These are phyloP conservation scores for Crossaster papposus DNA, from an alignment of 53 echinoderm and acorn worm species.

Conservation along the genomic window DNA sequence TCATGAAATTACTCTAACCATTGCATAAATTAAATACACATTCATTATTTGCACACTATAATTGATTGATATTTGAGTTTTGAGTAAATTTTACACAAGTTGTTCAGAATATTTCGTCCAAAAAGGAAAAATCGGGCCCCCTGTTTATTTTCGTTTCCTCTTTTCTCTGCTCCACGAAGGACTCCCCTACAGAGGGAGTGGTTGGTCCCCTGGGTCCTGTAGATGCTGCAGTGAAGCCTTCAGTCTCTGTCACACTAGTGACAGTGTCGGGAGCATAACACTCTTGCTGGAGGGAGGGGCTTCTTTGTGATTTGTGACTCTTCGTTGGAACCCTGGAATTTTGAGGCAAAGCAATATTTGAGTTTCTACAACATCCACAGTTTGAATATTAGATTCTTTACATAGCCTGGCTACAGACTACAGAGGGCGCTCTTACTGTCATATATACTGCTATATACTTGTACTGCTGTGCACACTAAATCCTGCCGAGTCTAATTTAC, in stretches of 20 bases:
- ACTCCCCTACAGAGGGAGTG: conserved; percentile 32
- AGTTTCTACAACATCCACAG: not conserved
- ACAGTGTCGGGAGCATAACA: conserved; percentile 52
- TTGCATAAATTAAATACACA: too few species aligned
- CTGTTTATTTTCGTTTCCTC: conserved; percentile 1
- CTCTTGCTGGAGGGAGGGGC: conserved; percentile 9
- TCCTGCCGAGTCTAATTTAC: not conserved
- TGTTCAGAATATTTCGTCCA: conserved; percentile 64
- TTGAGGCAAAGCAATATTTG: not conserved
- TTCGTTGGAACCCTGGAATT: not conserved
- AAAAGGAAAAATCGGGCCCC: conserved; percentile 61
- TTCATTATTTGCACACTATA: too few species aligned
- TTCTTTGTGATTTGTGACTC: not conserved
- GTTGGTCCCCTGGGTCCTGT: conserved; percentile 25
- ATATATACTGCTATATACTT: not conserved
- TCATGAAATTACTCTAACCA: too few species aligned
- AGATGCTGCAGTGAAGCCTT: conserved; percentile 35
- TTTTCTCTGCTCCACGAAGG: not conserved
- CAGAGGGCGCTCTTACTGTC: too few species aligned
- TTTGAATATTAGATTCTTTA: not conserved
- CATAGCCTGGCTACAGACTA: too few species aligned
- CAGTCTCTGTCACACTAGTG: conserved; percentile 47
- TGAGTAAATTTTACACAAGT: too few species aligned
- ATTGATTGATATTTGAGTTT: not conserved
- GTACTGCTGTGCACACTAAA: not conserved